These are phyloP conservation scores for Drosophila monieri DNA, from an alignment of 2,888 invertebrate species.

Conservation along the genomic window DNA sequence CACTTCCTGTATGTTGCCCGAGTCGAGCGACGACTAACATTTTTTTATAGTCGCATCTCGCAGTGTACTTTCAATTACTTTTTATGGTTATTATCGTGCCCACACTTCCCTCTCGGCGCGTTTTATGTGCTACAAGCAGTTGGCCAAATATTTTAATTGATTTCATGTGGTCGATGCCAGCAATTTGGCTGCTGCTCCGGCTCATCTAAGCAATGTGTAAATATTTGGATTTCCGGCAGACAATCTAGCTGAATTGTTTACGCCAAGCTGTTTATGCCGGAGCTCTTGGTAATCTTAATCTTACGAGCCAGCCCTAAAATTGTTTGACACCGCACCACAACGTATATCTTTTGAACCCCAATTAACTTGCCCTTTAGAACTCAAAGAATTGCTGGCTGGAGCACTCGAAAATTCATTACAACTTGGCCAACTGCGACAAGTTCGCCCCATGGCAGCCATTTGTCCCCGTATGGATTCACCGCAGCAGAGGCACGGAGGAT, in stretches of 20 bases:
- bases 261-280: slow-evolving; percentile 6
- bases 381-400: too few relatives aligned
- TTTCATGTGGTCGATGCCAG: slow-evolving; percentile 58
- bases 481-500: neutral
- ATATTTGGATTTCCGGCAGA: slow-evolving; percentile 44
- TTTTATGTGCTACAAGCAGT: slow-evolving; percentile 46
- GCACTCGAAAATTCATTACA: slow-evolving; percentile 50
- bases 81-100: slow-evolving; percentile 49
- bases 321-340: neutral
- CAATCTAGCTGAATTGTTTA: slow-evolving; percentile 31
- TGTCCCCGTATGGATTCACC: slow-evolving; percentile 34
- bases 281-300: slow-evolving; percentile 2
- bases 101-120: slow-evolving; percentile 7
- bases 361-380: neutral
- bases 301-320: neutral
- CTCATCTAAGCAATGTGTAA: slow-evolving; percentile 38
- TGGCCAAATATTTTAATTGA: slow-evolving; percentile 72
- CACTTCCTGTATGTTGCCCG: slow-evolving; percentile 11
- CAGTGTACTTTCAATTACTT: slow-evolving; percentile 61
- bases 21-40: slow-evolving; percentile 33
- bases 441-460: slow-evolving; percentile 43
- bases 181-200: slow-evolving; percentile 10
- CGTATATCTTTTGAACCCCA: neutral
- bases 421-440: slow-evolving; percentile 49
- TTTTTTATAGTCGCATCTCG: slow-evolving; percentile 54